Conservation (phyloP, 2,888 invertebrate genomes). For the Scaptomyza reducta region DNA sequence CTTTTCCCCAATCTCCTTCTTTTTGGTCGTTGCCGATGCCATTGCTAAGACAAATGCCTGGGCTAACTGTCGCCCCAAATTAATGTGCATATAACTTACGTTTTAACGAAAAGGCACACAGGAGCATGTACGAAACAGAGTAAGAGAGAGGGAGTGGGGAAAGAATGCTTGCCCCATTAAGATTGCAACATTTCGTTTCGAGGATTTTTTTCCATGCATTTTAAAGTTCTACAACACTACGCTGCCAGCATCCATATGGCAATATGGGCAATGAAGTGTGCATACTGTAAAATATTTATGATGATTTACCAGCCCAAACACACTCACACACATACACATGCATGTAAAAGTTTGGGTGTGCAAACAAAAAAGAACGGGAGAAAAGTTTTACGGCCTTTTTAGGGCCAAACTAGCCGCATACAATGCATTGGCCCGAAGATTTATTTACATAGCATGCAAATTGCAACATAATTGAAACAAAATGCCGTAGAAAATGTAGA, state of each 20-base stretch:
- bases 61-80: conserved; percentile 65
- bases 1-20: not conserved
- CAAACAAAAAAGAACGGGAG: conserved; percentile 4
- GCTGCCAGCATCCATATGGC: conserved; percentile 40
- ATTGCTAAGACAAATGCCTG: conserved; percentile 64
- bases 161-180: conserved; percentile 47
- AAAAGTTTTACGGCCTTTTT: conserved; percentile 45
- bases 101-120: conserved; percentile 23
- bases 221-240: conserved; percentile 51
- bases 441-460: conserved; percentile 71
- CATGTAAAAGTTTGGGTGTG: not conserved
- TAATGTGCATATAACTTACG: conserved; percentile 70
- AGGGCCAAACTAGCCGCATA: conserved; percentile 31
- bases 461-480: conserved; percentile 71
- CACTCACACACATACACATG: conserved; percentile 4
- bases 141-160: not conserved
- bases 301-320: conserved; percentile 63
- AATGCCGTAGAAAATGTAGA: conserved; percentile 25
- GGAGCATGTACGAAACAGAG: too few species aligned
- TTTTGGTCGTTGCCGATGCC: conserved; percentile 23
- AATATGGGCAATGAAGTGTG: conserved; percentile 72
- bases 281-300: conserved; percentile 68
- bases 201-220: conserved; percentile 64
- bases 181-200: conserved; percentile 64
- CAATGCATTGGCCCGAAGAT: conserved; percentile 49